Evolutionary conservation across 2,888 invertebrate species (phyloP).

Genomic region (Thumatha senex): DNA sequence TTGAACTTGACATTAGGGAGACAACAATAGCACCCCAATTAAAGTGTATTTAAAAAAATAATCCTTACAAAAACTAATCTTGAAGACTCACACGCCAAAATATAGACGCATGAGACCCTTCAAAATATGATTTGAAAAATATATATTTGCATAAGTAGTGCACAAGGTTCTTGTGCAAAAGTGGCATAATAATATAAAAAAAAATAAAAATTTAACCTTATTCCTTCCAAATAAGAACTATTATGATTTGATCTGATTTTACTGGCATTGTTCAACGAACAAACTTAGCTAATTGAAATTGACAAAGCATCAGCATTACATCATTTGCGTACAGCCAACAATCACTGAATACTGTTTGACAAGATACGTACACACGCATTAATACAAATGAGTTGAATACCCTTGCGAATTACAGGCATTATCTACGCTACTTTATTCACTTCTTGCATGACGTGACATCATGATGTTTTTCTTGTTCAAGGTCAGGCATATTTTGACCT

Average conservation of each 20-base stretch:
- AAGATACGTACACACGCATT: slow-evolving; percentile 3
- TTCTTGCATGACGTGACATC: background rate
- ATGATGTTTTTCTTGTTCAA: background rate
- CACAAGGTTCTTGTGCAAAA: background rate
- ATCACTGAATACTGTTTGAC: slow-evolving; percentile 19
- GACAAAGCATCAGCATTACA: slow-evolving; percentile 53
- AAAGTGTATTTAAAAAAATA: slow-evolving; percentile 66
- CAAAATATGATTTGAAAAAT: slow-evolving; percentile 11
- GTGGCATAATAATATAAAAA: too few species aligned
- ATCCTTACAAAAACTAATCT: slow-evolving; percentile 60
- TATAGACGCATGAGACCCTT: slow-evolving; percentile 27
- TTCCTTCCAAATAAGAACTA: slow-evolving; percentile 9
- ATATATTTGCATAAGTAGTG: slow-evolving; percentile 29
- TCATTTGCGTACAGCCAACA: slow-evolving; percentile 37
- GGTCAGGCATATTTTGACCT: background rate
- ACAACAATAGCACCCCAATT: slow-evolving; percentile 61
- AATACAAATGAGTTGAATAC: background rate
- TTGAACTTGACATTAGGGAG: slow-evolving; percentile 40
- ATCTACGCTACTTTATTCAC: background rate
- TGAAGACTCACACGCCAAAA: slow-evolving; percentile 18
- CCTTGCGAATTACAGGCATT: slow-evolving; percentile 8
- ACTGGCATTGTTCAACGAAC: slow-evolving; percentile 43
- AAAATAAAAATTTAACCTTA: slow-evolving; percentile 6
- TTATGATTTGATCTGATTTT: slow-evolving; percentile 12
- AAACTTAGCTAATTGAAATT: slow-evolving; percentile 55